Conservation (phyloP, 2,888 invertebrate genomes). For the Axea sp. region DNA sequence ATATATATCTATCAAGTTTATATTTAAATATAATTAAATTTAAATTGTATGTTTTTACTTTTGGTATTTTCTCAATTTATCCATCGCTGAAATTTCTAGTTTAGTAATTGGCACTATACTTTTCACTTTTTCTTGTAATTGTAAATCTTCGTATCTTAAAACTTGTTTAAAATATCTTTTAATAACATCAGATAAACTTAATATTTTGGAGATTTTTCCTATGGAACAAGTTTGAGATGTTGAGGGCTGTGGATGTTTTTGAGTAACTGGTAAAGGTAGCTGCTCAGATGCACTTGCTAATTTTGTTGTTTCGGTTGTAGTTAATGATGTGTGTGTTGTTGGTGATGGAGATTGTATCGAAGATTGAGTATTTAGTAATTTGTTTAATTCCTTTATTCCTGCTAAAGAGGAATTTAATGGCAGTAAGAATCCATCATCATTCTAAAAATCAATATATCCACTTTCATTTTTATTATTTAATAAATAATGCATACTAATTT, state of each 20-base stretch:
- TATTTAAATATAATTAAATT: no score
- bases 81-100: constrained; percentile 84
- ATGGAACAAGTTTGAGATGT: constrained; percentile 6
- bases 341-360: not conserved
- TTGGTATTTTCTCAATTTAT: constrained; percentile 83
- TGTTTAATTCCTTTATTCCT: constrained; percentile 67
- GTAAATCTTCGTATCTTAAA: constrained; percentile 85
- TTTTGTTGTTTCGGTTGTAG: not conserved
- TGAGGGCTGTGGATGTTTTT: constrained; percentile 14
- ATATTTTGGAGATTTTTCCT: no score
- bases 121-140: constrained; percentile 84
- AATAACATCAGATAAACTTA: constrained; percentile 76
- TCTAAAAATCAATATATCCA: constrained; percentile 63
- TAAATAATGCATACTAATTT: no score
- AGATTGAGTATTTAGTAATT: constrained; percentile 56
- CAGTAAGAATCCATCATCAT: constrained; percentile 71
- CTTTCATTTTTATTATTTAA: no score
- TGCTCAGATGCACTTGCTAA: not conserved
- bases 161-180: constrained; percentile 82
- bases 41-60: no score
- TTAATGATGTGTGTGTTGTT: not conserved
- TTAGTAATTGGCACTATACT: constrained; percentile 84
- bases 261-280: no score
- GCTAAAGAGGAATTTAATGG: constrained; percentile 68
- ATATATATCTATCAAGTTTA: no score